Percentiles rank a stretch among this genome's conserved stretches.
Evolutionary conservation across 2,797 vertebrate genomes (phyloP).

Genomic region (Protosalanx chinensis): DNA sequence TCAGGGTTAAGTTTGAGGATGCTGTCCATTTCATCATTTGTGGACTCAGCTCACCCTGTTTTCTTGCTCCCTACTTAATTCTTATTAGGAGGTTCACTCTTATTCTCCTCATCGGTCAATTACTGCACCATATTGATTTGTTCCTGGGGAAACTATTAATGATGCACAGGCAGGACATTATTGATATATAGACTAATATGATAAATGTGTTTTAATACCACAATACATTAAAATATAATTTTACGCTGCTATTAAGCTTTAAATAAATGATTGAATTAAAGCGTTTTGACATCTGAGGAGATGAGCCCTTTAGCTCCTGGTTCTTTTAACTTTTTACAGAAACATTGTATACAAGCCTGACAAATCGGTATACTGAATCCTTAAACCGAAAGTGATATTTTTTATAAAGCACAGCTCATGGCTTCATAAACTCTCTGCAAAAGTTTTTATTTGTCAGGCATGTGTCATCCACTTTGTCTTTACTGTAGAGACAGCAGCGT

Average conservation of each 20-base stretch:
- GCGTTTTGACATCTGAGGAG: constrained; percentile 68
- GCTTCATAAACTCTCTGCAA: constrained; percentile 38
- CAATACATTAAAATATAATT: constrained; percentile 77
- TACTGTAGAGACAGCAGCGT: neutral
- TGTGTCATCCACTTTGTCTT: constrained; percentile 1
- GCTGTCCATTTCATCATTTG: constrained; percentile 32
- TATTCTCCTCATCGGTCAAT: constrained; percentile 81
- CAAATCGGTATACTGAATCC: constrained; percentile 63
- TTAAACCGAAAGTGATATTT: constrained; percentile 66
- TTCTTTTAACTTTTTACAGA: constrained; percentile 61
- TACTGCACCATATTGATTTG: constrained; percentile 81
- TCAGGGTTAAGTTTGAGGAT: constrained; percentile 30
- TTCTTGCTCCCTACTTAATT: constrained; percentile 70
- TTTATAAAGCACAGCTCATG: constrained; percentile 42
- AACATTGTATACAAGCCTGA: constrained; percentile 59
- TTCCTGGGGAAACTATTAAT: constrained; percentile 79
- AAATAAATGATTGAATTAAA: constrained; percentile 79
- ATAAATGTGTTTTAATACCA: constrained; percentile 80
- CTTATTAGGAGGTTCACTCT: constrained; percentile 80
- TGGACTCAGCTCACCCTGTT: constrained; percentile 3
- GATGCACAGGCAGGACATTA: constrained; percentile 76
- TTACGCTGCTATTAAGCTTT: constrained; percentile 70
- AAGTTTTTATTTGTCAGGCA: constrained; percentile 26
- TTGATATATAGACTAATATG: constrained; percentile 78
- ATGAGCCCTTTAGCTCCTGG: constrained; percentile 56